Evolutionary conservation across 2,797 vertebrate genomes (phyloP).

Genomic region (Leptoclinus maculatus): DNA sequence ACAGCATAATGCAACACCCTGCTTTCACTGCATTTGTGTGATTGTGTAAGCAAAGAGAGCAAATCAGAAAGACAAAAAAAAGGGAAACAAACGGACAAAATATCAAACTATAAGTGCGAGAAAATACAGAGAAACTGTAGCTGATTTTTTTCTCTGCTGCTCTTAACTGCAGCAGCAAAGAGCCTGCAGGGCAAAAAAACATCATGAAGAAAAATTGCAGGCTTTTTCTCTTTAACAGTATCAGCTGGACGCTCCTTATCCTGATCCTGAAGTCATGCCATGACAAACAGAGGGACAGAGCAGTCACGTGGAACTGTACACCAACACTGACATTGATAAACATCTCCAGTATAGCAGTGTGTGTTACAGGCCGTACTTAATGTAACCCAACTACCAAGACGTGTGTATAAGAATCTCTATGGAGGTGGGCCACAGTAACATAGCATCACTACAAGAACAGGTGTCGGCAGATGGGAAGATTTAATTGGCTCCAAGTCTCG

Average conservation of each 20-base stretch:
- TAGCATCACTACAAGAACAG: not conserved
- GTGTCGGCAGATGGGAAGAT: not conserved
- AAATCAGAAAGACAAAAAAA: constrained; percentile 15
- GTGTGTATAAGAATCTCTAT: not conserved
- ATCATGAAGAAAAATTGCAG: not conserved
- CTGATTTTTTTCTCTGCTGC: not conserved
- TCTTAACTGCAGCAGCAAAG: constrained; percentile 15
- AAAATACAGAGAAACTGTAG: constrained; percentile 1
- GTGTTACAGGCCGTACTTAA: not conserved
- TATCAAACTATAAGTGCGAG: not conserved
- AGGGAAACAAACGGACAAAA: not conserved
- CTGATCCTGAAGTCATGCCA: not conserved
- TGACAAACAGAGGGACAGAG: constrained; percentile 11
- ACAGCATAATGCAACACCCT: not conserved
- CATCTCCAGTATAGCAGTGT: not conserved
- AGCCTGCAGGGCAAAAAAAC: constrained; percentile 6
- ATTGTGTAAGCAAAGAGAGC: constrained; percentile 8
- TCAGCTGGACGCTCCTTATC: constrained; percentile 15
- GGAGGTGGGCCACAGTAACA: not conserved
- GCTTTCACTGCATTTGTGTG: constrained; percentile 1
- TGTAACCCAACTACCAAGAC: not conserved
- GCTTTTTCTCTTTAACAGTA: not conserved
- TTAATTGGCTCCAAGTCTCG: not conserved
- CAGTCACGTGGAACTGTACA: not conserved
- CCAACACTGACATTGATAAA: not conserved